phyloP scores from a whole-genome alignment of 1,140 invertebrate species.

The Tetranychus urticae region DNA sequence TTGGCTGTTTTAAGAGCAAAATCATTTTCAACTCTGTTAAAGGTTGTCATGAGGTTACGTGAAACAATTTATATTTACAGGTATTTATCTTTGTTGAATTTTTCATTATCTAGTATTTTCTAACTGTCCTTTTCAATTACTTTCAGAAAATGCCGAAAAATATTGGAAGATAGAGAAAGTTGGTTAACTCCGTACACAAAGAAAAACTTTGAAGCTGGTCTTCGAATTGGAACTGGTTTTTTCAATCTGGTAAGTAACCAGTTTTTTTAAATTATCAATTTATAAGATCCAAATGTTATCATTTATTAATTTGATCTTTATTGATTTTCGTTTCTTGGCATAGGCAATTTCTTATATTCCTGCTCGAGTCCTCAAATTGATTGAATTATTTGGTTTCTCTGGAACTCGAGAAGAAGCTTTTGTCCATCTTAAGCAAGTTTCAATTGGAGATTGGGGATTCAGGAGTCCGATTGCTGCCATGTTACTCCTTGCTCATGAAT shows the following conservation, averaged over 20 bases:
- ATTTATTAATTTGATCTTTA: too few species aligned
- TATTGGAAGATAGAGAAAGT: slow-evolving; percentile 51
- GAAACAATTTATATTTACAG: too few species aligned
- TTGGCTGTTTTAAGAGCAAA: too few species aligned
- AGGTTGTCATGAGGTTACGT: too few species aligned
- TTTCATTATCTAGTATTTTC: too few species aligned
- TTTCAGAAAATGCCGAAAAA: slow-evolving; percentile 57
- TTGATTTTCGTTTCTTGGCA: slow-evolving; percentile 16
- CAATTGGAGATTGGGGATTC: too few species aligned
- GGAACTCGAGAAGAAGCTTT: slow-evolving; percentile 62
- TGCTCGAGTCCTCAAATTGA: slow-evolving; percentile 49
- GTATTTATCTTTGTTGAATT: too few species aligned
- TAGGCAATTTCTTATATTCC: slow-evolving; percentile 71
- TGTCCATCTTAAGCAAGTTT: slow-evolving; percentile 32
- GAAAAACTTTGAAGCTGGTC: slow-evolving; percentile 74
- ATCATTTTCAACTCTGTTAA: too few species aligned
- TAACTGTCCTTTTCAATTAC: not conserved
- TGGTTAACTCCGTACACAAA: slow-evolving; percentile 27
- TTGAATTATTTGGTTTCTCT: slow-evolving; percentile 85
- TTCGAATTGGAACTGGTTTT: slow-evolving; percentile 70
- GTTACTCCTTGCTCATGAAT: too few species aligned
- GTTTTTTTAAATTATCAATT: slow-evolving; percentile 1
- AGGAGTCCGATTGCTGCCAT: too few species aligned
- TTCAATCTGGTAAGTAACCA: slow-evolving; percentile 49
- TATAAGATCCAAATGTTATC: too few species aligned